Evolutionary conservation across 2,888 invertebrate species (phyloP).

Genomic region (Orchestes rusci): DNA sequence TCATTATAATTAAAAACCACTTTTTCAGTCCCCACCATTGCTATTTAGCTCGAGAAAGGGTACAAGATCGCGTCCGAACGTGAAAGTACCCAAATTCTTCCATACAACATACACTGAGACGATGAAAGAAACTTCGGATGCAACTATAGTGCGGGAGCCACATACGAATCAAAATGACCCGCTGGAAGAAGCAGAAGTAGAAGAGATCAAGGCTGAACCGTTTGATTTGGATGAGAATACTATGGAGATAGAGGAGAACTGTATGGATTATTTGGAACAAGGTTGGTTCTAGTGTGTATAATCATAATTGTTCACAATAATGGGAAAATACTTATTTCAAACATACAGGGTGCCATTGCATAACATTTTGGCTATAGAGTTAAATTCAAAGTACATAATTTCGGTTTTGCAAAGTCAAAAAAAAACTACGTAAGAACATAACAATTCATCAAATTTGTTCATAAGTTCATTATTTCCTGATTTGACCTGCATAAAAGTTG

Average conservation of each 20-base stretch:
- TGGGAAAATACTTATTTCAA: too few species aligned
- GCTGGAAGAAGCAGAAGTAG: constrained; percentile 28
- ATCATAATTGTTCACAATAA: not conserved
- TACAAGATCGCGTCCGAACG: constrained; percentile 41
- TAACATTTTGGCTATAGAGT: too few species aligned
- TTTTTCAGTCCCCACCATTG: constrained; percentile 37
- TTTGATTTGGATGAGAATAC: constrained; percentile 35
- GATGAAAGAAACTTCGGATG: constrained; percentile 24
- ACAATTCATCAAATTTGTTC: too few species aligned
- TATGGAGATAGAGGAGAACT: constrained; percentile 31
- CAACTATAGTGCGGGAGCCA: constrained; percentile 26
- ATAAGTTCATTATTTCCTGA: too few species aligned
- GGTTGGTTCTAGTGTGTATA: constrained; percentile 11
- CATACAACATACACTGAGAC: constrained; percentile 28
- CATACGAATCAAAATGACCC: constrained; percentile 29
- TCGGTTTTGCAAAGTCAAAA: too few species aligned
- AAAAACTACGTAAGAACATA: too few species aligned
- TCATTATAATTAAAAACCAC: too few species aligned
- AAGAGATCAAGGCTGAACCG: constrained; percentile 41
- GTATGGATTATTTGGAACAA: constrained; percentile 25
- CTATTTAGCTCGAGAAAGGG: constrained; percentile 38
- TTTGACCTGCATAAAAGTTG: too few species aligned
- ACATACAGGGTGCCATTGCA: too few species aligned
- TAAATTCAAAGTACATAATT: too few species aligned
- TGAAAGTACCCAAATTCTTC: constrained; percentile 42